Evolutionary conservation across 1,140 invertebrate genomes (phyloP).

Genomic region (Neodiprion lecontei): DNA sequence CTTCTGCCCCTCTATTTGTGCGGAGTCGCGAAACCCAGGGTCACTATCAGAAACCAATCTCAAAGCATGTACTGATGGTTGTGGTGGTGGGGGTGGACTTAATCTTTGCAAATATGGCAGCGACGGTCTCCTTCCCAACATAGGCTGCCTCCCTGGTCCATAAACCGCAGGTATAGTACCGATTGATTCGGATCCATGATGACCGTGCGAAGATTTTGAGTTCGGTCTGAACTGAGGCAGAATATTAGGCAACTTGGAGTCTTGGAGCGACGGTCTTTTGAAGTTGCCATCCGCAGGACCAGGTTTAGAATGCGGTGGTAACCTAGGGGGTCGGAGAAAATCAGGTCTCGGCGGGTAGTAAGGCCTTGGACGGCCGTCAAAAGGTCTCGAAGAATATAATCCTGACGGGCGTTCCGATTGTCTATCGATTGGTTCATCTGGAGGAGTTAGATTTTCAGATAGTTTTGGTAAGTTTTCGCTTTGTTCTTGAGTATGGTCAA

Average conservation of each 20-base stretch:
- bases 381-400: slow-evolving; percentile 30
- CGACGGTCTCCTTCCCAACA: slow-evolving; percentile 39
- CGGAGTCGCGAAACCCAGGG: background rate
- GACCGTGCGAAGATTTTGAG: slow-evolving; percentile 65
- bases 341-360: slow-evolving; percentile 37
- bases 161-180: slow-evolving; percentile 52
- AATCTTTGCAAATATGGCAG: slow-evolving; percentile 53
- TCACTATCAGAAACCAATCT: slow-evolving; percentile 1
- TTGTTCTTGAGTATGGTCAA: slow-evolving; percentile 46
- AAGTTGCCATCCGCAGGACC: slow-evolving; percentile 49
- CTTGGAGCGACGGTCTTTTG: slow-evolving; percentile 52
- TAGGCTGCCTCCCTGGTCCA: slow-evolving; percentile 43
- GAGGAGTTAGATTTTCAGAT: slow-evolving; percentile 53
- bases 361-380: slow-evolving; percentile 12
- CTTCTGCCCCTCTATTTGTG: slow-evolving; percentile 17
- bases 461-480: slow-evolving; percentile 39
- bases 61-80: slow-evolving; percentile 20
- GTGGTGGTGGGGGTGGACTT: slow-evolving; percentile 60
- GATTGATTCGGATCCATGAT: slow-evolving; percentile 53
- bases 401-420: slow-evolving; percentile 43
- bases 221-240: slow-evolving; percentile 76
- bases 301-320: slow-evolving; percentile 48
- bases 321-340: slow-evolving; percentile 45
- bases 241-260: slow-evolving; percentile 69
- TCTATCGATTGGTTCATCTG: slow-evolving; percentile 36